phyloP scores from a whole-genome alignment of 2,113 vertebrate species.

The Haemorhous mexicanus region DNA sequence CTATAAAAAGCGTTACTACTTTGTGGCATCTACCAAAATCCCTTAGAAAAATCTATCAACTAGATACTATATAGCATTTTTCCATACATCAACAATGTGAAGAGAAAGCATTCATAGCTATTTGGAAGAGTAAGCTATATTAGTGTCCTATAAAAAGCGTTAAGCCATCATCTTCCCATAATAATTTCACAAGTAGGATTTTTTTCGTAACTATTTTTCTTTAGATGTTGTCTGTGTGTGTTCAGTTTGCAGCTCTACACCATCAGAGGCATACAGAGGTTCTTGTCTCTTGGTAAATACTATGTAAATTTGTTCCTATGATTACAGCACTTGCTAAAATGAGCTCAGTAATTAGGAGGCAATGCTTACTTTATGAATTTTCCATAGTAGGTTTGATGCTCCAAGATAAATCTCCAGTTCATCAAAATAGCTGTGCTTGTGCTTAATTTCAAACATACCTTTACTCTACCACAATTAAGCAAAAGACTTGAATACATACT shows the following conservation, averaged over 20 bases:
- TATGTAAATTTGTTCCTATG: slow-evolving; percentile 63
- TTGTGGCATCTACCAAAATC: not conserved
- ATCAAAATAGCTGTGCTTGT: slow-evolving; percentile 28
- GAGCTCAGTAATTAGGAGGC: slow-evolving; percentile 52
- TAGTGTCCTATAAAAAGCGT: not conserved
- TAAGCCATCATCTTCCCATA: not conserved
- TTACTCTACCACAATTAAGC: slow-evolving; percentile 54
- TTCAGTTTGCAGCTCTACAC: not conserved
- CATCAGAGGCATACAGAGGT: not conserved
- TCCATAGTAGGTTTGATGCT: slow-evolving; percentile 52
- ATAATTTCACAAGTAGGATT: not conserved
- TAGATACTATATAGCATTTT: not conserved
- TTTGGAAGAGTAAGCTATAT: not conserved
- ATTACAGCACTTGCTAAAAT: slow-evolving; percentile 58
- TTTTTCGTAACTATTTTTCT: not conserved
- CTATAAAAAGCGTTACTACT: not conserved
- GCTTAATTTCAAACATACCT: slow-evolving; percentile 47
- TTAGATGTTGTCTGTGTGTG: not conserved
- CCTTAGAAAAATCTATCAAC: not conserved
- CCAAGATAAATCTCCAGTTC: slow-evolving; percentile 43
- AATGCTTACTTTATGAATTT: slow-evolving; percentile 63
- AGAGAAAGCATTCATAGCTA: not conserved
- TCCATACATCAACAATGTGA: not conserved
- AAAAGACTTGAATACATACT: slow-evolving; percentile 33
- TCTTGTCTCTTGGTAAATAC: slow-evolving; percentile 24